A percentile compares a stretch with the other conserved stretches of the same genome.
Conservation (phyloP, 2,888 invertebrate genomes). For the Balanococcus diminutus region DNA sequence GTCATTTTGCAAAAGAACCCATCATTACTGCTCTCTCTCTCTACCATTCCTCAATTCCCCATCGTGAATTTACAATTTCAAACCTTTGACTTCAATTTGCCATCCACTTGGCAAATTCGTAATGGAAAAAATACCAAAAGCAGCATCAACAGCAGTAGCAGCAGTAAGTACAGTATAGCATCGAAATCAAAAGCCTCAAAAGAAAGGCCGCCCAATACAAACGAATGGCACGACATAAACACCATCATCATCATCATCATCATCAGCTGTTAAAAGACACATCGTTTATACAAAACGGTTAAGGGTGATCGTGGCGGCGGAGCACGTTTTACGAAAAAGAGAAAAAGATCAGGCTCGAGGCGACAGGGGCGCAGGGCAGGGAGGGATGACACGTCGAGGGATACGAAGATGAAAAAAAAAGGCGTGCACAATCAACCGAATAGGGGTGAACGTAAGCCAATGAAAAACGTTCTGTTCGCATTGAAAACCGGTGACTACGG, state of each 20-base stretch:
- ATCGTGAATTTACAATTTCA: too few species aligned
- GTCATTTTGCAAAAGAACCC: too few species aligned
- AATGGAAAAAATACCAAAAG: too few species aligned
- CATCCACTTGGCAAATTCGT: not conserved
- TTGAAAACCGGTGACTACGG: constrained; percentile 48
- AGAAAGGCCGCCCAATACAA: not conserved
- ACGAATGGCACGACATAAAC: not conserved
- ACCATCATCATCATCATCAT: constrained; percentile 27
- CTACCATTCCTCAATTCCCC: too few species aligned
- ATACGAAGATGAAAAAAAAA: constrained; percentile 17
- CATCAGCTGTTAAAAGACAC: constrained; percentile 53
- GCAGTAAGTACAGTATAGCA: too few species aligned
- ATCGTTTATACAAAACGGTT: constrained; percentile 52
- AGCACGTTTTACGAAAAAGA: not conserved
- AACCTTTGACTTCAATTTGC: too few species aligned
- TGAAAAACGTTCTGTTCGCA: not conserved
- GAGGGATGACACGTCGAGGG: not conserved
- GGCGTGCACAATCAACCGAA: constrained; percentile 41
- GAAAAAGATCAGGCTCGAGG: constrained; percentile 43
- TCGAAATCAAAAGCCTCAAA: not conserved
- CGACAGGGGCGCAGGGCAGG: too few species aligned
- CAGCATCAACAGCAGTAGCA: too few species aligned
- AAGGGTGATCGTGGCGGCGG: constrained; percentile 50
- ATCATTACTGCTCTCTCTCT: too few species aligned
- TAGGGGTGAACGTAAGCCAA: constrained; percentile 48